Evolutionary conservation across 2,797 vertebrate species (phyloP).

Genomic region (Aulostomus chinensis): DNA sequence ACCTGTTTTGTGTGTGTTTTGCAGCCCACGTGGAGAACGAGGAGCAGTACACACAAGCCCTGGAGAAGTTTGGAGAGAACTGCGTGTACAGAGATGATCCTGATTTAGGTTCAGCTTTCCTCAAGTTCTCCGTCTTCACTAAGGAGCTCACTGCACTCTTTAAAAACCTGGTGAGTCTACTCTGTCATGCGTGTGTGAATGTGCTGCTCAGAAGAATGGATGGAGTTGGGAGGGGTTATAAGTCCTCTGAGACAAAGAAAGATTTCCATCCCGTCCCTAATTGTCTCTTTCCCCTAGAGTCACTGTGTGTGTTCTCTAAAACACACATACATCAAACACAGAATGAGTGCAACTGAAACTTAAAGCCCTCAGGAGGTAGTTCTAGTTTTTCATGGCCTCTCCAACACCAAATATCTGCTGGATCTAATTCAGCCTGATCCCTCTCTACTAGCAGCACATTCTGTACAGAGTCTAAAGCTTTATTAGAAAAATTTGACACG

Average conservation of each 20-base stretch:
- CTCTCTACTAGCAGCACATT: conserved; percentile 13
- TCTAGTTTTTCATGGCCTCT: conserved; percentile 42
- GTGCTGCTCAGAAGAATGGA: background rate
- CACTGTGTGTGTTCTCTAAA: conserved; percentile 32
- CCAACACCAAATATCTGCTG: conserved; percentile 43
- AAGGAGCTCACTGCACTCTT: conserved; percentile 98
- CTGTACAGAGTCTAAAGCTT: conserved; percentile 20
- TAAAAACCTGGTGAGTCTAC: conserved; percentile 94
- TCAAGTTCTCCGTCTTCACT: conserved; percentile 98
- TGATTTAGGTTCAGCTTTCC: conserved; percentile 95
- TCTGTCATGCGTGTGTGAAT: background rate
- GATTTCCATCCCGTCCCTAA: conserved; percentile 50
- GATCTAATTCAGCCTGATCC: conserved; percentile 34
- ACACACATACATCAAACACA: conserved; percentile 12
- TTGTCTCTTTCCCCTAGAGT: conserved; percentile 40
- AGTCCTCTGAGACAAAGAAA: conserved; percentile 24
- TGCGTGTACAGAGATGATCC: conserved; percentile 97
- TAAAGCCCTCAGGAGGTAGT: conserved; percentile 23
- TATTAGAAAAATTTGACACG: conserved; percentile 40
- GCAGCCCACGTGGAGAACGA: conserved; percentile 98
- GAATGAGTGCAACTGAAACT: conserved; percentile 29
- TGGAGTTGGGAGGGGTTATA: background rate
- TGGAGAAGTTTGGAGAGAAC: conserved; percentile 99
- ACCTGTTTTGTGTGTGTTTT: conserved; percentile 23
- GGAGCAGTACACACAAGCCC: conserved; percentile 97